Evolutionary conservation across 2,888 invertebrate species (phyloP).

Genomic region (Rhamnusium bicolor): DNA sequence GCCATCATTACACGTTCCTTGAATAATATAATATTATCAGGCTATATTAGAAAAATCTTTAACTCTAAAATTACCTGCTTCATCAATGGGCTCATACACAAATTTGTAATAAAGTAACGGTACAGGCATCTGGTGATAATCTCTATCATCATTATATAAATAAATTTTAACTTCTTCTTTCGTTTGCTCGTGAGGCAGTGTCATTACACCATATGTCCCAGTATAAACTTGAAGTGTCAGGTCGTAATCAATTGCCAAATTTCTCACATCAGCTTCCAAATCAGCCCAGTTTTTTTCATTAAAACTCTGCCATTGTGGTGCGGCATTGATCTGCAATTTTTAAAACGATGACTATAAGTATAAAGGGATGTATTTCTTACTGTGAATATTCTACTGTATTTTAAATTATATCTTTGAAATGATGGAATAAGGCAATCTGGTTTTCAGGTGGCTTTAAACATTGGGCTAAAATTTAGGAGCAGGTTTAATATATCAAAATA

Average conservation of each 20-base stretch:
- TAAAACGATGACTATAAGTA: background rate
- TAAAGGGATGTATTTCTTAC: too few relatives aligned
- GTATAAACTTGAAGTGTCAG: slow-evolving; percentile 66
- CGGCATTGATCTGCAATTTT: slow-evolving; percentile 71
- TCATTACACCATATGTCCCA: slow-evolving; percentile 75
- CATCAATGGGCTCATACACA: slow-evolving; percentile 72
- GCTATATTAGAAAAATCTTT: background rate
- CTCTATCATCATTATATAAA: slow-evolving; percentile 56
- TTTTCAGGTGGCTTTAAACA: too few relatives aligned
- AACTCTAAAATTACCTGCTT: slow-evolving; percentile 56
- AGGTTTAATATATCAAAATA: too few relatives aligned
- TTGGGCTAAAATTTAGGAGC: too few relatives aligned
- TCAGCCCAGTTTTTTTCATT: slow-evolving; percentile 70
- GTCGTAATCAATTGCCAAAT: slow-evolving; percentile 55
- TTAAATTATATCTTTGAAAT: too few relatives aligned
- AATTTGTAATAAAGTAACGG: slow-evolving; percentile 77
- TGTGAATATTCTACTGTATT: too few relatives aligned
- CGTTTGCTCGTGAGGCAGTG: slow-evolving; percentile 71
- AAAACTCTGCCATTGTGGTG: slow-evolving; percentile 72
- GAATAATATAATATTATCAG: too few relatives aligned
- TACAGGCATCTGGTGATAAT: slow-evolving; percentile 69
- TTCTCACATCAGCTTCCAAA: slow-evolving; percentile 65
- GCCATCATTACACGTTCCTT: too few relatives aligned
- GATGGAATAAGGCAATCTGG: too few relatives aligned
- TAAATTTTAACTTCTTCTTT: slow-evolving; percentile 56